A percentile compares a stretch with the other conserved stretches of the same genome.
Evolutionary conservation across 2,888 invertebrate genomes (phyloP).

Genomic region (Eretmocerus hayati): DNA sequence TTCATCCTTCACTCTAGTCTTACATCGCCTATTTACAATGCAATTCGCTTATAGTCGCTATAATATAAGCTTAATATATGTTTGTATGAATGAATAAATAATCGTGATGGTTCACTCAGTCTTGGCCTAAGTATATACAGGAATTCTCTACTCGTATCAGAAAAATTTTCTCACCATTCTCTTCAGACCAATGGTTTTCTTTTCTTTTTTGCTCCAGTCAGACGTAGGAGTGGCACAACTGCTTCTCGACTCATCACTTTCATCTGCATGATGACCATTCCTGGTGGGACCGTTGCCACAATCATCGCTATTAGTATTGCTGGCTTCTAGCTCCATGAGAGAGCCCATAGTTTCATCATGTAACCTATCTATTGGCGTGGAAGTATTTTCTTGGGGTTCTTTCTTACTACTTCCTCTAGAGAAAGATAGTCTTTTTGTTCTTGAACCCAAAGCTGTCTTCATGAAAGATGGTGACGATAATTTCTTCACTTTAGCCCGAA

Average conservation of each 20-base stretch:
- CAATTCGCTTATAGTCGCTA: too few species aligned
- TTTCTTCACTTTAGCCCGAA: conserved; percentile 17
- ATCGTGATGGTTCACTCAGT: conserved; percentile 21
- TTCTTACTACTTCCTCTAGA: conserved; percentile 15
- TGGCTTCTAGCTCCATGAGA: conserved; percentile 2
- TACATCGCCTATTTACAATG: too few species aligned
- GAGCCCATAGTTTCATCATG: conserved; percentile 7
- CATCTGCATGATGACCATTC: conserved; percentile 27
- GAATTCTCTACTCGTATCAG: conserved; percentile 48
- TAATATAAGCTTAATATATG: too few species aligned
- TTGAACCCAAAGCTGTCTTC: conserved; percentile 45
- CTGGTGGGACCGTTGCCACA: conserved; percentile 29
- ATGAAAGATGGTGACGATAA: conserved; percentile 44
- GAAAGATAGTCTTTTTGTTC: conserved; percentile 39
- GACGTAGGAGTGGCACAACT: conserved; percentile 30
- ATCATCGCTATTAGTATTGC: conserved; percentile 5
- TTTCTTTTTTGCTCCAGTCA: conserved; percentile 48
- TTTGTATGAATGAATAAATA: too few species aligned
- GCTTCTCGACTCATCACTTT: conserved; percentile 37
- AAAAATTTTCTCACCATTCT: conserved; percentile 76
- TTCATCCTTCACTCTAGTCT: too few species aligned
- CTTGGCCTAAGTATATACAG: conserved; percentile 19
- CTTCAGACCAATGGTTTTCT: conserved; percentile 64
- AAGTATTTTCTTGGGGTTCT: conserved; percentile 3
- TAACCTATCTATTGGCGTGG: not conserved